Evolutionary conservation across 2,888 invertebrate genomes (phyloP).

Genomic region (Dioctria linearis): DNA sequence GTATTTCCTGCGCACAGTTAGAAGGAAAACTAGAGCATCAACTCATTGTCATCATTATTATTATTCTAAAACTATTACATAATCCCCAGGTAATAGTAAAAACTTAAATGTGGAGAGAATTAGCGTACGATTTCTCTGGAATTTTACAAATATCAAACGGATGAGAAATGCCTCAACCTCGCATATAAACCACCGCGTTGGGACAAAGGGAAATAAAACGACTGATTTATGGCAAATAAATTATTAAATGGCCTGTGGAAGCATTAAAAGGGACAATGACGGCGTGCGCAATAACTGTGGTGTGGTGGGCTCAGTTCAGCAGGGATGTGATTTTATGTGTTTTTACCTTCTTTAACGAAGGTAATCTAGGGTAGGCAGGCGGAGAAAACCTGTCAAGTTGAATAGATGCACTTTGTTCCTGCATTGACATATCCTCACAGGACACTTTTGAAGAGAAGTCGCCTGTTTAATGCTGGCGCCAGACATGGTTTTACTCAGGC

Average conservation of each 20-base stretch:
- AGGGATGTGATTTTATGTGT: conserved; percentile 26
- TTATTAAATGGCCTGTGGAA: conserved; percentile 38
- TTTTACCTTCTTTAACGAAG: conserved; percentile 38
- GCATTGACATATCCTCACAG: conserved; percentile 18
- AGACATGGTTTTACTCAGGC: conserved; percentile 40
- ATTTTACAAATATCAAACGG: conserved; percentile 4
- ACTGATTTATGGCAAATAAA: conserved; percentile 47
- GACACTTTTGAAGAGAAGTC: conserved; percentile 5
- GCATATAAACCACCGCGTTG: not conserved
- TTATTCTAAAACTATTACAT: conserved; percentile 3
- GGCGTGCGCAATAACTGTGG: conserved; percentile 28
- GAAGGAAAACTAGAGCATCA: conserved; percentile 29
- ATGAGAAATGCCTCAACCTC: not conserved
- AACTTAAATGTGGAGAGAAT: not conserved
- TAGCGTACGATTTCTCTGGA: not conserved
- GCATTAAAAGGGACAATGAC: conserved; percentile 19
- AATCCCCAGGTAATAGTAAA: conserved; percentile 1
- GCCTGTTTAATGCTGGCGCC: conserved; percentile 44
- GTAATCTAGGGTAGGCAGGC: conserved; percentile 39
- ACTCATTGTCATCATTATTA: not conserved
- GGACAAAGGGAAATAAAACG: conserved; percentile 13
- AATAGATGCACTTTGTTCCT: conserved; percentile 30
- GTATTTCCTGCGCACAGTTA: not conserved
- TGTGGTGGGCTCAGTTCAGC: conserved; percentile 11
- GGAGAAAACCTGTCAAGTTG: conserved; percentile 28